These are phyloP conservation scores for Paramormyrops kingsleyae DNA, from an alignment of 2,113 vertebrate genomes.

Conservation along the genomic window DNA sequence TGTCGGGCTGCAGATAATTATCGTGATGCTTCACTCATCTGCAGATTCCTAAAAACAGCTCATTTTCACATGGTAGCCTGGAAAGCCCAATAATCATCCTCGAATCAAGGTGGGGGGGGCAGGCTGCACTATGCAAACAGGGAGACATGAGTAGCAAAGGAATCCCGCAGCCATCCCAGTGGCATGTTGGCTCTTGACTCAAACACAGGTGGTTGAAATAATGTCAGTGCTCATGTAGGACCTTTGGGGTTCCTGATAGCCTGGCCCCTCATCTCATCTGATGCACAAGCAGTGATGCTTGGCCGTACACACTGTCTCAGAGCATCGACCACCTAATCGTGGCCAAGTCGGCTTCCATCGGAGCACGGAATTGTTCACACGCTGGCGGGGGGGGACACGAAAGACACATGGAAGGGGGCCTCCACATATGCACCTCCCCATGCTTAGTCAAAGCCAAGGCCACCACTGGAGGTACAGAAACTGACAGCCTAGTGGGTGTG, in stretches of 20 bases:
- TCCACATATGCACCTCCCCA: constrained; percentile 10
- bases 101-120: background rate
- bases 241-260: constrained; percentile 31
- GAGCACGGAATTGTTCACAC: background rate
- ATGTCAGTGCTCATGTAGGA: background rate
- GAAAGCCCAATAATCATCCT: background rate
- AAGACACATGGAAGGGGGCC: background rate
- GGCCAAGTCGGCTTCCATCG: constrained; percentile 35
- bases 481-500: constrained; percentile 34
- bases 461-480: constrained; percentile 29
- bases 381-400: background rate
- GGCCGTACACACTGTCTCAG: background rate
- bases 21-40: background rate
- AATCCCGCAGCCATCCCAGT: background rate
- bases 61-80: background rate
- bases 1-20: background rate
- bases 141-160: background rate
- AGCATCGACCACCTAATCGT: background rate
- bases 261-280: constrained; percentile 24
- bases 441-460: background rate
- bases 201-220: constrained; percentile 31
- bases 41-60: background rate
- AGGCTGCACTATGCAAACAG: background rate
- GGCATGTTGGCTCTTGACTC: background rate
- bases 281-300: background rate